Conservation (phyloP, 1,140 invertebrate species). For the Dendrolimus punctatus region DNA sequence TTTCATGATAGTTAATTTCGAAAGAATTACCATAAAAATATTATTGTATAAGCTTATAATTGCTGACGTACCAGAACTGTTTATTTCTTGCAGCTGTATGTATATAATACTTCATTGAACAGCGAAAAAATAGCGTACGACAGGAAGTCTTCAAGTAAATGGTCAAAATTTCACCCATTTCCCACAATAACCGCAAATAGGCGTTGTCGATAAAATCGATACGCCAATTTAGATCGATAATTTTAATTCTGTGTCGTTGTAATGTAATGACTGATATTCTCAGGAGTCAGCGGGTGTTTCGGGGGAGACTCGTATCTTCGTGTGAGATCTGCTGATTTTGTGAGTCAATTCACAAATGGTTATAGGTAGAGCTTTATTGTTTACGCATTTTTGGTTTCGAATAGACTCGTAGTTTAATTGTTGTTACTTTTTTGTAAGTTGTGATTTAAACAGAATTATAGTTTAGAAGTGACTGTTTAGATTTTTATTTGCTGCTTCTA, state of each 20-base stretch:
- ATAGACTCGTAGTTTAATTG: slow-evolving; percentile 10
- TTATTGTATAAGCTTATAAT: too few relatives aligned
- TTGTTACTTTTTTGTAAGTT: slow-evolving; percentile 9
- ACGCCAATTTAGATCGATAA: slow-evolving; percentile 28
- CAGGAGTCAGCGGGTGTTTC: slow-evolving; percentile 44
- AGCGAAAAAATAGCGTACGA: slow-evolving; percentile 8
- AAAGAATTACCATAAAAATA: too few relatives aligned
- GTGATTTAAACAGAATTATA: not conserved
- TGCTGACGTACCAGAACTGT: too few relatives aligned
- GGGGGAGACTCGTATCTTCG: slow-evolving; percentile 47
- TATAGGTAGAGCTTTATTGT: slow-evolving; percentile 11
- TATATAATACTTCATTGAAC: not conserved
- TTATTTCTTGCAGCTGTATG: too few relatives aligned
- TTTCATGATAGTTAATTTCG: too few relatives aligned
- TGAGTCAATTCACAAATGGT: slow-evolving; percentile 26
- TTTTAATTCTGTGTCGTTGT: slow-evolving; percentile 20
- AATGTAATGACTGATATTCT: slow-evolving; percentile 58
- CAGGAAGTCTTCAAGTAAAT: slow-evolving; percentile 12
- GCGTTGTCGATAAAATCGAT: slow-evolving; percentile 25
- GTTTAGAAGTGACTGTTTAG: too few relatives aligned
- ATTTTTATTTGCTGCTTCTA: too few relatives aligned
- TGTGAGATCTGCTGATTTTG: slow-evolving; percentile 55
- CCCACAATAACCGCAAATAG: slow-evolving; percentile 47
- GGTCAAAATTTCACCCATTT: slow-evolving; percentile 23
- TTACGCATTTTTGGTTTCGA: slow-evolving; percentile 17